Evolutionary conservation across 2,888 invertebrate species (phyloP).

Genomic region (Brachycybe producta): DNA sequence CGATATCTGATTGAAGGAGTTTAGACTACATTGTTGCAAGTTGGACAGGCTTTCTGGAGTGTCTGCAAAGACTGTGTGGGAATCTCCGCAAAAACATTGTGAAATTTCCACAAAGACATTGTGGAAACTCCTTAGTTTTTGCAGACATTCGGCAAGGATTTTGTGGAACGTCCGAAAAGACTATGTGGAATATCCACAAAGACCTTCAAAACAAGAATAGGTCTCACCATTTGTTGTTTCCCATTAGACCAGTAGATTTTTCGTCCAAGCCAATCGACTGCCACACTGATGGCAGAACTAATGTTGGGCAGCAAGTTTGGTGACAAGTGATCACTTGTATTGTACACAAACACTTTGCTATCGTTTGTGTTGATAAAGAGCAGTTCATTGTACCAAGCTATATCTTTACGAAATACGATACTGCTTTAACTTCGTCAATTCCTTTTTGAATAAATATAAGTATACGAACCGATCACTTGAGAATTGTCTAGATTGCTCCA

Average conservation of each 20-base stretch:
- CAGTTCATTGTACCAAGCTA: conserved; percentile 62
- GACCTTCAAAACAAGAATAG: no score
- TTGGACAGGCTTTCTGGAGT: no score
- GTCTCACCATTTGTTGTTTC: conserved; percentile 59
- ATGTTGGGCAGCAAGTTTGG: conserved; percentile 47
- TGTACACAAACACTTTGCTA: conserved; percentile 56
- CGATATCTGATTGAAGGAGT: conserved; percentile 27
- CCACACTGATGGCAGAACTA: conserved; percentile 61
- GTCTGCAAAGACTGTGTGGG: no score
- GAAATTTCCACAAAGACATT: no score
- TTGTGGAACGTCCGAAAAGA: no score
- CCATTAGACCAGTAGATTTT: conserved; percentile 84
- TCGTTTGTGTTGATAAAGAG: conserved; percentile 62
- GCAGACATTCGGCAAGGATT: no score
- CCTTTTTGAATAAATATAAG: neutral
- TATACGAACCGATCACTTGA: conserved; percentile 19
- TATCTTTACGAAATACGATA: conserved; percentile 47
- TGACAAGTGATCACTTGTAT: conserved; percentile 46
- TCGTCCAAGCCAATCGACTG: conserved; percentile 80
- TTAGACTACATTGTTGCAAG: no score
- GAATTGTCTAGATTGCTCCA: conserved; percentile 41
- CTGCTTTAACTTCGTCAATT: neutral
- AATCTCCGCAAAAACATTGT: no score
- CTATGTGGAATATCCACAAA: no score
- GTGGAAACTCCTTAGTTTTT: no score